Evolutionary conservation across 1,140 invertebrate genomes (phyloP).

Genomic region (Antheraea pernyi): DNA sequence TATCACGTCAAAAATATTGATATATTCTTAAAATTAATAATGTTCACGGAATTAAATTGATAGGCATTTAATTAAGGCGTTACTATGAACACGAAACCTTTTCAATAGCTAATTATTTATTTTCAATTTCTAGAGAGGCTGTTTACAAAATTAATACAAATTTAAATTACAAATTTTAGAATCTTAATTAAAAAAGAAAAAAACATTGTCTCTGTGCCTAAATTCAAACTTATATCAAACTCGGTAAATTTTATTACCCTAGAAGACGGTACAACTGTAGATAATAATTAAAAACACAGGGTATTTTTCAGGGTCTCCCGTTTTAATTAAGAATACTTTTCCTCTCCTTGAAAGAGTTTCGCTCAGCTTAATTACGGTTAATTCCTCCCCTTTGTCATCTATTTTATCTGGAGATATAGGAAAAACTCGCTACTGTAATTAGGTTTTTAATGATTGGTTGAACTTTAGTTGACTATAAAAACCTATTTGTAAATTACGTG

Average conservation of each 20-base stretch:
- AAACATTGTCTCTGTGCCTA: neutral
- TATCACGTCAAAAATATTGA: too few relatives aligned
- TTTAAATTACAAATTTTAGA: constrained; percentile 4
- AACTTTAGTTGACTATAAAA: neutral
- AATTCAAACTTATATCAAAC: constrained; percentile 21
- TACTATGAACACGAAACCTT: too few relatives aligned
- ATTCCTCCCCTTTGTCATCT: constrained; percentile 45
- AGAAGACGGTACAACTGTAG: constrained; percentile 42
- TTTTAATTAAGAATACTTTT: constrained; percentile 69
- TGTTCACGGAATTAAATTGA: too few relatives aligned
- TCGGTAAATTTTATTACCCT: constrained; percentile 39
- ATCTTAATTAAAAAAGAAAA: constrained; percentile 38
- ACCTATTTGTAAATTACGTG: neutral
- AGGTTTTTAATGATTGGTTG: constrained; percentile 28
- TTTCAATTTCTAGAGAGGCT: neutral
- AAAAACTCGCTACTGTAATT: constrained; percentile 45
- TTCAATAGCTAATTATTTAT: neutral
- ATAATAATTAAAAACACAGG: constrained; percentile 64
- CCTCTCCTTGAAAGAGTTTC: constrained; percentile 48
- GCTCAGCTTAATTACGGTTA: constrained; percentile 60
- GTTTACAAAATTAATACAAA: neutral
- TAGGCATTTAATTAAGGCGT: too few relatives aligned
- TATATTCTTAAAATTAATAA: too few relatives aligned
- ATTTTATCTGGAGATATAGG: constrained; percentile 42
- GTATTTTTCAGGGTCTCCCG: constrained; percentile 55